Evolutionary conservation across 1,140 invertebrate genomes (phyloP), one percentile per base, ranked within the genome.

Genomic region (Lepidurus couesii): DNA sequence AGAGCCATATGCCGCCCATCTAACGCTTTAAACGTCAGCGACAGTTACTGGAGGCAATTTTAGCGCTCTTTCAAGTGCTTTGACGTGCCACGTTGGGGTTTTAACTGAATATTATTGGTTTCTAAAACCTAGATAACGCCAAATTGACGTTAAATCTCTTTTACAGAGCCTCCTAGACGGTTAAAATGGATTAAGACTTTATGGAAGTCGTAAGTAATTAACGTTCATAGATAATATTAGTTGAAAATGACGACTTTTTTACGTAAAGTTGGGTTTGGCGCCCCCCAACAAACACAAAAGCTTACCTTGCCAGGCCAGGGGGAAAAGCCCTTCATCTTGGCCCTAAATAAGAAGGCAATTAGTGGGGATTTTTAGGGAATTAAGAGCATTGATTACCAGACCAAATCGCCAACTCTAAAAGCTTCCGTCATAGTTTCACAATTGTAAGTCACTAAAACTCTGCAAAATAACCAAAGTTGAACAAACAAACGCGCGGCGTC

Each of bases 291-390:
- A 76, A 24, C 47, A 45, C 26, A 24, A 9, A 45, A 74, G 90
- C 92, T 92, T 90, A 96, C 94, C 90, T 92, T 92, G 86, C 92
- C 94, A 73, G 95, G 94, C 95, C 95, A 97, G 80, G 93, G 92
- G 79, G 93, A 92, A 87, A 94, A 97, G 83, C 94, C 93, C 88
- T 95, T 96, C 94, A 96, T 96, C 89, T 95, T 95, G 26, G 94
- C 94, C 94, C 94, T 95, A 88, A 84, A 92, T 82, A 45, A 24
- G 80, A 79, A 74, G 53, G 65, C 77, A 53, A 79, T 21, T 45
- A 79, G 45, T 42, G 21, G 11, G 73, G 26, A 44, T 45, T 73
- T 44, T 73, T 79, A 47, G 45, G 78, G 80, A 42, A 78, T 78
- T n/a, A 74, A 34, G 45, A 21, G 43, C 47, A 78, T 83, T 84